Base-by-base conservation (phyloP, 2,797 vertebrate genomes). In the Champsocephalus esox region DNA sequence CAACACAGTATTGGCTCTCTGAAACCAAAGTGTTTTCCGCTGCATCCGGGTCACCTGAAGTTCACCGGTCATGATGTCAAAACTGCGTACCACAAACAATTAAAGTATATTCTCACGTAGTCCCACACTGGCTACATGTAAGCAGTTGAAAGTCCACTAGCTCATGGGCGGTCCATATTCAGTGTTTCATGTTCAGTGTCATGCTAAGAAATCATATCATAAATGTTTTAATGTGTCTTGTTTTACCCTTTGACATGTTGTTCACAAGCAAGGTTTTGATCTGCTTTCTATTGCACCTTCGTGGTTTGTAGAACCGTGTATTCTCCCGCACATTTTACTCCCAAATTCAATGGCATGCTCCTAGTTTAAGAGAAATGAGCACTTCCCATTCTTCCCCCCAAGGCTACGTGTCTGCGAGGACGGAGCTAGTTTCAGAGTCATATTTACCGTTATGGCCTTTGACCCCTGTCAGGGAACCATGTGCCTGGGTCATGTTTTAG, bases 401-500 rank as follows among this genome's bases (percentile, higher is more conserved):
- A 12, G 49, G 68, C 73, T 44, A 17, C 1, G 0, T 16, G 52
- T 70, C 65, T 63, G 57, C 69, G 43, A 79, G 43, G 62, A 75
- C 62, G 52, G 71, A 62, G 21, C 81, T 71, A 72, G 79, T 88
- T 90, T 89, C 32, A 64, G 81, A 89, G 86, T 85, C 84, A 71
- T 88, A 84, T 89, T 92, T 90, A 90, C 86, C 75, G 82, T 76
- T 50, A 1, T 81, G 89, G 92, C 87, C 92, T 90, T 85, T 93
- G 90, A 87, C 66, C 89, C 80, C 85, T 92, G 89, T 91, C 92
- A 93, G 83, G 75, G 86, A 92, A 89, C 89, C 90, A 91, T 92
- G 88, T 87, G 87, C 86, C 89, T 86, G 88, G 92, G 90, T 92
- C 88, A 83, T 93, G 90, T 92, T 93, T 89, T 92, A 83, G 89